Evolutionary conservation across 1,140 invertebrate genomes (phyloP).

Genomic region (Drosophila teissieri): DNA sequence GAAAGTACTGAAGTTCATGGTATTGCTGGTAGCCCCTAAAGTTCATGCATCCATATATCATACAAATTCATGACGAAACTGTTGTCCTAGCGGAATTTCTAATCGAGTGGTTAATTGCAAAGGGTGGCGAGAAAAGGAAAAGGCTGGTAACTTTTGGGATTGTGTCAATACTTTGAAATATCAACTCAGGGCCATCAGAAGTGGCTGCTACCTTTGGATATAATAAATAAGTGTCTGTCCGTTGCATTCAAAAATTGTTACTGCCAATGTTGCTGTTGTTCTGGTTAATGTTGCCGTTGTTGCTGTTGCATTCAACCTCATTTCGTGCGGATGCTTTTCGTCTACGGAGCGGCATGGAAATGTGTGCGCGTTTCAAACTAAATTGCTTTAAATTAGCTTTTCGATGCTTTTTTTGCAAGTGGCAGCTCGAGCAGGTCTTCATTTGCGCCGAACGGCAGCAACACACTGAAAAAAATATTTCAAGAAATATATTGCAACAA

Average conservation of each 20-base stretch:
- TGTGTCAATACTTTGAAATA: slow-evolving; percentile 73
- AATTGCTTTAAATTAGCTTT: slow-evolving; percentile 84
- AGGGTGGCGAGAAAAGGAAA: slow-evolving; percentile 27
- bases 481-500: not conserved
- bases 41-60: slow-evolving; percentile 36
- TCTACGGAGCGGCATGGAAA: slow-evolving; percentile 67
- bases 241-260: slow-evolving; percentile 46
- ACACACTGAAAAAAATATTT: slow-evolving; percentile 7
- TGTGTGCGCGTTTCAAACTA: slow-evolving; percentile 80
- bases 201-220: slow-evolving; percentile 60
- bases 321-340: slow-evolving; percentile 63
- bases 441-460: slow-evolving; percentile 68
- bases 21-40: slow-evolving; percentile 31
- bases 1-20: slow-evolving; percentile 7
- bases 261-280: slow-evolving; percentile 26
- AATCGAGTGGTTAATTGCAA: slow-evolving; percentile 68
- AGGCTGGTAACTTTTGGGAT: slow-evolving; percentile 42
- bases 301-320: slow-evolving; percentile 65
- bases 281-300: slow-evolving; percentile 14
- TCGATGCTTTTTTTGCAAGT: slow-evolving; percentile 70
- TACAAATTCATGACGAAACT: slow-evolving; percentile 7
- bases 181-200: slow-evolving; percentile 75
- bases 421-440: slow-evolving; percentile 69
- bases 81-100: slow-evolving; percentile 62
- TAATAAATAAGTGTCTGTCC: slow-evolving; percentile 73